phyloP scores from a whole-genome alignment of 1,140 invertebrate genomes.

The Drosophila bocqueti region DNA sequence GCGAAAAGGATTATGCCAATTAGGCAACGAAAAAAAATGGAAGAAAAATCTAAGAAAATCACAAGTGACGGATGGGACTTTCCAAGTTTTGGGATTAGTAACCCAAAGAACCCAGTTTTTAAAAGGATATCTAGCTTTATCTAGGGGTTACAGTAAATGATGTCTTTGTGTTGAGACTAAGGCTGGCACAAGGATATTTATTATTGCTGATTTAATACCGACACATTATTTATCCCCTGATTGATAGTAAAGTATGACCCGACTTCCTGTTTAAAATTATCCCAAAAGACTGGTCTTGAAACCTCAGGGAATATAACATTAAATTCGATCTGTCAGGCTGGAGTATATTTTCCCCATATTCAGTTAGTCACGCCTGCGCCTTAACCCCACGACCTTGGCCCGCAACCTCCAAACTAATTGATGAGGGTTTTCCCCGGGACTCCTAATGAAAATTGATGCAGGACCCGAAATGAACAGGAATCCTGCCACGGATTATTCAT shows the following conservation, averaged over 20 bases:
- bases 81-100: not conserved
- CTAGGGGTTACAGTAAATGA: not conserved
- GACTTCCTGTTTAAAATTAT: not conserved
- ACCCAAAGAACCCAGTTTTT: too few species aligned
- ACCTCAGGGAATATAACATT: not conserved
- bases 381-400: slow-evolving; percentile 39
- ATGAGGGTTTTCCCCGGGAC: slow-evolving; percentile 42
- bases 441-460: slow-evolving; percentile 55
- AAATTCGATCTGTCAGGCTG: not conserved
- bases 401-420: slow-evolving; percentile 48
- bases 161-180: too few species aligned
- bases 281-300: too few species aligned
- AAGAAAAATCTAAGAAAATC: not conserved
- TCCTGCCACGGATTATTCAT: slow-evolving; percentile 62
- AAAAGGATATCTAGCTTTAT: not conserved
- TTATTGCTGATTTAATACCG: not conserved
- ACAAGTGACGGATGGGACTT: not conserved
- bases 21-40: not conserved
- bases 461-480: slow-evolving; percentile 26
- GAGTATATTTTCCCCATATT: not conserved
- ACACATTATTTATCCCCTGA: not conserved
- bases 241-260: not conserved
- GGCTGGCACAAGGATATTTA: too few species aligned
- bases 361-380: slow-evolving; percentile 45
- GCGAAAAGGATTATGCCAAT: slow-evolving; percentile 36